Evolutionary conservation across 2,888 invertebrate genomes (phyloP).

Genomic region (Leptinotarsa rubiginosa): DNA sequence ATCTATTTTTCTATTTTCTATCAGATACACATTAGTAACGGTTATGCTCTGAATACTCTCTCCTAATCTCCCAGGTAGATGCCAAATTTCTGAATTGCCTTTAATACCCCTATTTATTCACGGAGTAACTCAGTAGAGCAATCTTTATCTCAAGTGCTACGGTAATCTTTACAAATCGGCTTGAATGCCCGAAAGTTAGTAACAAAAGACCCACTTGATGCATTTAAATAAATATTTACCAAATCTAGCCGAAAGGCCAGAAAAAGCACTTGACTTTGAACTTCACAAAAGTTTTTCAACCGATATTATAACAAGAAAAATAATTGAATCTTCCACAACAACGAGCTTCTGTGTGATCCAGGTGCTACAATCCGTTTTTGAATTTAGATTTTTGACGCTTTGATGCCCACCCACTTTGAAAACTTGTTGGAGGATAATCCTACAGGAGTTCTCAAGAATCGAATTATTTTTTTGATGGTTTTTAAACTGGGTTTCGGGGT

Average conservation of each 20-base stretch:
- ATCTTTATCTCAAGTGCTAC: conserved; percentile 31
- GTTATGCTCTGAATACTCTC: too few species aligned
- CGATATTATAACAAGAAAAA: conserved; percentile 37
- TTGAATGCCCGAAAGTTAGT: conserved; percentile 34
- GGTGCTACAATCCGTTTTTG: conserved; percentile 40
- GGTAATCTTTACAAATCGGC: conserved; percentile 43
- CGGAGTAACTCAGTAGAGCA: conserved; percentile 26
- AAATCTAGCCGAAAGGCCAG: conserved; percentile 35
- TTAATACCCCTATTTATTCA: conserved; percentile 12
- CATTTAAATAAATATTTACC: conserved; percentile 48
- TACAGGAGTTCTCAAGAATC: conserved; percentile 23
- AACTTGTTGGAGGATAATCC: conserved; percentile 40
- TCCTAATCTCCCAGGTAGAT: not conserved
- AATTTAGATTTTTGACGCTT: conserved; percentile 45
- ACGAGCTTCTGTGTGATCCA: conserved; percentile 38
- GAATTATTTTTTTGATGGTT: conserved; percentile 12
- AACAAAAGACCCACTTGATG: conserved; percentile 42
- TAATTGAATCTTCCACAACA: conserved; percentile 44
- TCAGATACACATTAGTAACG: too few species aligned
- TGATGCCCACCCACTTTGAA: conserved; percentile 43
- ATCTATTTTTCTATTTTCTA: too few species aligned
- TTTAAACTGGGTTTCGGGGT: not conserved
- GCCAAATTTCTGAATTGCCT: not conserved
- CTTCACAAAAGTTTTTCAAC: conserved; percentile 33
- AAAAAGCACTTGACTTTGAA: conserved; percentile 47